Base-by-base conservation (phyloP, 2,888 invertebrate genomes). In the Drosophila koepferae region DNA sequence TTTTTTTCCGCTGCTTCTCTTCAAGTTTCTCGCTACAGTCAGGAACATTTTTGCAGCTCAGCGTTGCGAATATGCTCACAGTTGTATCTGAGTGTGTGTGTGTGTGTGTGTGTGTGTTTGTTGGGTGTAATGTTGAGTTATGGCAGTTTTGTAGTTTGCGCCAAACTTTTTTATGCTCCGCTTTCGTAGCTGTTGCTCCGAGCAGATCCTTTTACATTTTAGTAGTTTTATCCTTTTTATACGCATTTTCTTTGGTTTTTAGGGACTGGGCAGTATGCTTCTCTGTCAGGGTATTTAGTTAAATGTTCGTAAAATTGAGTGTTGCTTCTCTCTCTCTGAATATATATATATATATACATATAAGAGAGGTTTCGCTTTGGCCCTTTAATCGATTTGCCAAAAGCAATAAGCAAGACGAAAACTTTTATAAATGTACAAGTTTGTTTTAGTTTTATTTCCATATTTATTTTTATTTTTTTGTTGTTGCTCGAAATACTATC, bases 81-180 rank as follows among this genome's bases (percentile, higher is more conserved):
- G 59, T 48, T 40, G 49, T 23, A 46, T 65, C 16, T 46, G 3
- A 23, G 14, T 20, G 20, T 44, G 7, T 2, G 44, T 65, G 49
- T 44, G 18, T 69, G 46, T 72, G n/a, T 48, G 43, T 64, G 60
- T 23, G 51, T 53, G 48, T 63, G 68, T 78, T 64, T 74, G 66
- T 61, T 55, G 76, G 77, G 84, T 77, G 86, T 86, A 86, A 89
- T 89, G 82, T 82, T 86, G 89, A 86, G 77, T 89, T 87, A 86
- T 86, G 86, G 88, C 77, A 86, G 80, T 87, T 86, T 87, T 88
- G 88, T 87, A 86, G 86, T 86, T 86, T 85, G 78, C 59, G 74
- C 64, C 72, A 77, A 82, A 82, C 83, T 82, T 72, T 76, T 85
- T 86, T 74, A 81, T 69, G 76, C 74, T 86, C 81, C 43, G 72